Evolutionary conservation across 2,797 vertebrate species (phyloP).

Genomic region (Gallinago nigripennis): DNA sequence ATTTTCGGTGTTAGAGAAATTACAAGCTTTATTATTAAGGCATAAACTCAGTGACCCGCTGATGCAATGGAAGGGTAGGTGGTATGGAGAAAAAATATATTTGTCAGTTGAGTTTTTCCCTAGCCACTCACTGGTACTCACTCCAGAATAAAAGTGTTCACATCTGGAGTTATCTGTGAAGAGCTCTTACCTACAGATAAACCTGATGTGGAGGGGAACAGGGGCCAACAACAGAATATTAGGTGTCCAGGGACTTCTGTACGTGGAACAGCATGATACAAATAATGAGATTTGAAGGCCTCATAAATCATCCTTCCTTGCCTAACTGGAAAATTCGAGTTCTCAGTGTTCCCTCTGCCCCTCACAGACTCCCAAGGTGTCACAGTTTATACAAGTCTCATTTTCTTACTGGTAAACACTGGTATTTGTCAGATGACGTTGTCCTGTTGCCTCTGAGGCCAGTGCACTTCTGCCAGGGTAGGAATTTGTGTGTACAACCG

Average conservation of each 20-base stretch:
- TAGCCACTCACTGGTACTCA: background rate
- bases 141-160: background rate
- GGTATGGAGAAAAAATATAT: background rate
- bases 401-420: background rate
- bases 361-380: background rate
- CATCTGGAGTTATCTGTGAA: background rate
- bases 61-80: background rate
- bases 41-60: background rate
- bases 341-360: background rate
- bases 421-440: background rate
- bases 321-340: background rate
- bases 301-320: background rate
- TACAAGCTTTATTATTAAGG: background rate
- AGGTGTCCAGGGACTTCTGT: accelerated
- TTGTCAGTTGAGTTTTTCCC: background rate
- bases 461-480: accelerated
- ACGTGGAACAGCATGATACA: background rate
- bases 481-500: background rate
- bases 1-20: background rate
- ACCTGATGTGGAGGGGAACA: background rate
- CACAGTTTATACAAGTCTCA: accelerated
- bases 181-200: background rate
- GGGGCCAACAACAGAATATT: background rate
- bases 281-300: background rate
- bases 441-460: accelerated